A percentile compares a stretch with the other conserved stretches of the same genome.
Conservation (phyloP, 2,113 vertebrate genomes). For the Phalacrocorax brasilianus region DNA sequence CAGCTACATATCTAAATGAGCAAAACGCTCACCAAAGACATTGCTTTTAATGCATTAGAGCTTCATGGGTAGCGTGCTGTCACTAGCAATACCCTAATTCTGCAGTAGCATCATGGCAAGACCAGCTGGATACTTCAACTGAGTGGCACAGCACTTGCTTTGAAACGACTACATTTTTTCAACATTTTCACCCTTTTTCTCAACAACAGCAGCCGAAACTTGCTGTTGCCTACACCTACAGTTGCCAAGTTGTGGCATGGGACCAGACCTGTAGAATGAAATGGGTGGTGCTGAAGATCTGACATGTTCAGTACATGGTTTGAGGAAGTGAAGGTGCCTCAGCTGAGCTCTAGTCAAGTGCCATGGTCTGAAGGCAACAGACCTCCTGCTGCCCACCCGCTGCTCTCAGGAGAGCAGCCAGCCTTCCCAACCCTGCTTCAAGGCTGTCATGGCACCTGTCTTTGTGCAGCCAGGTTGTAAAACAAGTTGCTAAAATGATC, state of each 20-base stretch:
- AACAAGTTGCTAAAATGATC: not conserved
- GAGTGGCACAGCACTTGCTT: not conserved
- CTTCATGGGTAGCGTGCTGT: not conserved
- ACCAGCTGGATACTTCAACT: not conserved
- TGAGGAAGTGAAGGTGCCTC: not conserved
- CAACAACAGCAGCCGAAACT: not conserved
- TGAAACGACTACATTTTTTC: not conserved
- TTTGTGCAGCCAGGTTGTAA: not conserved
- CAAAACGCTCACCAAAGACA: not conserved
- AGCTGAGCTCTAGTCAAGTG: not conserved
- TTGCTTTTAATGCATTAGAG: not conserved
- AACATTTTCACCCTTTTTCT: not conserved
- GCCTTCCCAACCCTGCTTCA: not conserved
- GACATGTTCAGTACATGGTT: not conserved
- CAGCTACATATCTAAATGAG: not conserved
- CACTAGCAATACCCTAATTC: not conserved
- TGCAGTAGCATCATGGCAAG: not conserved
- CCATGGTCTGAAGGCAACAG: not conserved
- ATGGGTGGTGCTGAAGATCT: not conserved
- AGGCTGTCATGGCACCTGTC: not conserved
- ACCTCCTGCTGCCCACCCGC: not conserved
- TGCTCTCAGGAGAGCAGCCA: not conserved
- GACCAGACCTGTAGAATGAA: not conserved
- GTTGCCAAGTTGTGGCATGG: not conserved
- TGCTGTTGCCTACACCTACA: not conserved